These are phyloP conservation scores for Ellobium chinense DNA, from an alignment of 2,888 invertebrate genomes.

Conservation along the genomic window DNA sequence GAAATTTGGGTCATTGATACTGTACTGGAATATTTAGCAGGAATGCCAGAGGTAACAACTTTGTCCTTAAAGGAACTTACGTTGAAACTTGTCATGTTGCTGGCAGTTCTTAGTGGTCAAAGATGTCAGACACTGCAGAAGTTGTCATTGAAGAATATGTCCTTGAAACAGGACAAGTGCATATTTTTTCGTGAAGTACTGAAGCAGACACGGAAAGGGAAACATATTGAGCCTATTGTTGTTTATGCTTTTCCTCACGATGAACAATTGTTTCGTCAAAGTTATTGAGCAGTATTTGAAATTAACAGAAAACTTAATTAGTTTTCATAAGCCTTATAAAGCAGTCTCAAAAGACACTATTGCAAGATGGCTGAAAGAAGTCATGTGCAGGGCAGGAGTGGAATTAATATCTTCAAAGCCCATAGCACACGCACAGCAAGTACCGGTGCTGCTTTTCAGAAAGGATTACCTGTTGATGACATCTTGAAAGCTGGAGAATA, in stretches of 20 bases:
- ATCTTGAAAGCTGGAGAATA: background rate
- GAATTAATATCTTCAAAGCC: background rate
- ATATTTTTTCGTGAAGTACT: background rate
- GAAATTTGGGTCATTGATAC: background rate
- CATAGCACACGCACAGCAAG: background rate
- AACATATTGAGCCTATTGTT: background rate
- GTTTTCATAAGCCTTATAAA: background rate
- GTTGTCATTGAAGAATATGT: background rate
- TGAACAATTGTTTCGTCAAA: background rate
- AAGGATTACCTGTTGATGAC: background rate
- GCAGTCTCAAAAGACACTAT: background rate
- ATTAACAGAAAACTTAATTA: background rate
- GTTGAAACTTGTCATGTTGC: background rate
- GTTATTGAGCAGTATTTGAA: background rate
- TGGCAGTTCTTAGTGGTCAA: background rate
- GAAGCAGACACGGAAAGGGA: background rate
- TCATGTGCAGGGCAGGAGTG: background rate
- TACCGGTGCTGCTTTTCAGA: background rate
- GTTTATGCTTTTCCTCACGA: background rate
- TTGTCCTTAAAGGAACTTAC: background rate
- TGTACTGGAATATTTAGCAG: background rate
- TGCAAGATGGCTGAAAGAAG: background rate
- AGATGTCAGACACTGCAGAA: background rate
- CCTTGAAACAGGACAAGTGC: background rate
- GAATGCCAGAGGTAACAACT: background rate